Evolutionary conservation across 2,888 invertebrate genomes (phyloP).

Genomic region (Pachycephus smyrnensis): DNA sequence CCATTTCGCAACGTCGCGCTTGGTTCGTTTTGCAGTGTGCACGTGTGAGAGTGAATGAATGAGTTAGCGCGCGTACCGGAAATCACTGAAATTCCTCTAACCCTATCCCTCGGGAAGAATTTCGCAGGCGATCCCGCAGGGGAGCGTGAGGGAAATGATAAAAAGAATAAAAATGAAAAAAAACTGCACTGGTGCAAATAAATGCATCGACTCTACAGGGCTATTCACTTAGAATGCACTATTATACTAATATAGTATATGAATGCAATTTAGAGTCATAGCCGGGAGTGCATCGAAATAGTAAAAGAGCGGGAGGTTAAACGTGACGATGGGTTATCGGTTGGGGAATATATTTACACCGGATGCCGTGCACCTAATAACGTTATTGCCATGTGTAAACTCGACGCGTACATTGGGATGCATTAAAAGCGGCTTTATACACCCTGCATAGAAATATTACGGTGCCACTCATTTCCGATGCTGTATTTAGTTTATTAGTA

Average conservation of each 20-base stretch:
- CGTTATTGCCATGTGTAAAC: constrained; percentile 63
- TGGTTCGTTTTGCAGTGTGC: neutral
- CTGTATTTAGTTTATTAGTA: constrained; percentile 63
- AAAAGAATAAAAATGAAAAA: neutral
- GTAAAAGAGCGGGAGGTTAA: neutral
- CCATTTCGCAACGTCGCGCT: neutral
- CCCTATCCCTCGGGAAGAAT: neutral
- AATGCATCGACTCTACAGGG: neutral
- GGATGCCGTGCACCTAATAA: constrained; percentile 64
- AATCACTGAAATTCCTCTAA: neutral
- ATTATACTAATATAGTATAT: neutral
- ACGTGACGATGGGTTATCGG: constrained; percentile 34
- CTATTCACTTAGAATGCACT: neutral
- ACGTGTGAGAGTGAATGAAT: neutral
- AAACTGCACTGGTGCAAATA: neutral
- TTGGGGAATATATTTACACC: constrained; percentile 58
- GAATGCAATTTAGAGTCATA: neutral
- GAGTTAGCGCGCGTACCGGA: neutral
- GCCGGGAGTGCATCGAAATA: neutral
- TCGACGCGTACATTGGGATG: constrained; percentile 39
- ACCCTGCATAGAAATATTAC: constrained; percentile 58
- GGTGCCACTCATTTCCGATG: constrained; percentile 59
- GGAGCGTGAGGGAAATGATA: neutral
- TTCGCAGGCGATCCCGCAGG: neutral
- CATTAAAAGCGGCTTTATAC: constrained; percentile 56